Evolutionary conservation across 2,797 vertebrate genomes (phyloP), one percentile per base, ranked within the genome.

Genomic region (Tapirus indicus): DNA sequence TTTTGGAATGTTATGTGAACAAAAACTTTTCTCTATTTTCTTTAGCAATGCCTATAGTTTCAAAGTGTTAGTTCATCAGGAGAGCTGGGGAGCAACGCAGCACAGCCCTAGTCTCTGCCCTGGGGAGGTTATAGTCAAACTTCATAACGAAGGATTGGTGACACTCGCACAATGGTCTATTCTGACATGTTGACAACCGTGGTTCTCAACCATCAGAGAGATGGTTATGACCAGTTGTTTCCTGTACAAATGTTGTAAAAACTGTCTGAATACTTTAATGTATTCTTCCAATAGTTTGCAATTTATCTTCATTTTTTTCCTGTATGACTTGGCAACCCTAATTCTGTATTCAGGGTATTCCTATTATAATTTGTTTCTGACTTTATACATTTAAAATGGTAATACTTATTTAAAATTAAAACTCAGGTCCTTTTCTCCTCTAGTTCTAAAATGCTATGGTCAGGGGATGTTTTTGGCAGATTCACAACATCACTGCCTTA

Each of bases 1-100:
- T 94, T 89, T 20, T 83, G 88, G 95, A 97, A 96, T 96, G 97
- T 95, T 52, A 64, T 38, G 88, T 94, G 91, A 97, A 92, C 62
- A 12, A 6, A 11, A 8, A 52, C 3, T 47, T 5, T 11, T 35
- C 35, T 60, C 14, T 21, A 18, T 88, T 7, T 38, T 60, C 41
- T 21, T 16, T 1, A 16, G 18, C 13, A 1, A 2, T 2, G 1
- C 20, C 47, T 6, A 17, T 1, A 0, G 6, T 32, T 47, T 44
- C 12, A 6, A 4, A 7, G 13, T 7, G 38, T 2, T 0, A 4
- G 27, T 3, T 27, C 44, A 0, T 2, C 23, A 14, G 60, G 12
- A 11, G 78, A 7, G 60, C 49, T 18, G 11, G 6, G 60, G 9
- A 1, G 23, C 0, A 25, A 1, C 5, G 0, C 47, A 1, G 2